A percentile compares a stretch with the other conserved stretches of the same genome.
Conservation (phyloP, 30 jellyfish, hydroid and myxozoan genomes). For the Nemopilema nomurai region DNA sequence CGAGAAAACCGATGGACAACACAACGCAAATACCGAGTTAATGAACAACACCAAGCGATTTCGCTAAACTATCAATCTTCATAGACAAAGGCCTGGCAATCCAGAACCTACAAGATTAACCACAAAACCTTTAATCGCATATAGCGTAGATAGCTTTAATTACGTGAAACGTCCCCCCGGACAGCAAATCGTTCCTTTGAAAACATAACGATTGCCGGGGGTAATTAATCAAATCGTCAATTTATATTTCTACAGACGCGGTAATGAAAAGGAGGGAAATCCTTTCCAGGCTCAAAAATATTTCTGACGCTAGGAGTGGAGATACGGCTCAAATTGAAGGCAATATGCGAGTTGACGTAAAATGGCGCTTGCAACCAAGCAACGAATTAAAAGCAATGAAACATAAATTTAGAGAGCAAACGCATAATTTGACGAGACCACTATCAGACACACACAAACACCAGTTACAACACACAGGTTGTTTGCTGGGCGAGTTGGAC, state of each 20-base stretch:
- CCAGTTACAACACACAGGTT: neutral
- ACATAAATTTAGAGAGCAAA: neutral
- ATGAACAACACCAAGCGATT: neutral
- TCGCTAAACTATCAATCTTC: neutral
- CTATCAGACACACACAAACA: neutral
- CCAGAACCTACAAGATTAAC: neutral
- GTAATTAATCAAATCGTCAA: no score
- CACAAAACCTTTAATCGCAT: neutral
- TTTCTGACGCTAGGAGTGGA: neutral
- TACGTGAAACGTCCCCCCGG: neutral
- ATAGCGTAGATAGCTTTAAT: neutral
- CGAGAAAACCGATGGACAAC: neutral
- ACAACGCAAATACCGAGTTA: neutral
- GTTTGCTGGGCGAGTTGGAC: neutral
- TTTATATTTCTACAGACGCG: no score
- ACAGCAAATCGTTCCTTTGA: neutral
- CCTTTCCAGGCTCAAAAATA: neutral
- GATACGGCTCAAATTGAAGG: neutral
- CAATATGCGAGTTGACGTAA: neutral
- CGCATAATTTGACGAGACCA: neutral
- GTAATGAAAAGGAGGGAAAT: neutral
- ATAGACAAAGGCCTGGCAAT: neutral
- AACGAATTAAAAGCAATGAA: neutral
- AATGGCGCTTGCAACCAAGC: neutral
- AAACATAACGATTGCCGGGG: neutral